These are phyloP conservation scores for Micrasema minimum DNA, from an alignment of 1,140 invertebrate species.

Conservation along the genomic window DNA sequence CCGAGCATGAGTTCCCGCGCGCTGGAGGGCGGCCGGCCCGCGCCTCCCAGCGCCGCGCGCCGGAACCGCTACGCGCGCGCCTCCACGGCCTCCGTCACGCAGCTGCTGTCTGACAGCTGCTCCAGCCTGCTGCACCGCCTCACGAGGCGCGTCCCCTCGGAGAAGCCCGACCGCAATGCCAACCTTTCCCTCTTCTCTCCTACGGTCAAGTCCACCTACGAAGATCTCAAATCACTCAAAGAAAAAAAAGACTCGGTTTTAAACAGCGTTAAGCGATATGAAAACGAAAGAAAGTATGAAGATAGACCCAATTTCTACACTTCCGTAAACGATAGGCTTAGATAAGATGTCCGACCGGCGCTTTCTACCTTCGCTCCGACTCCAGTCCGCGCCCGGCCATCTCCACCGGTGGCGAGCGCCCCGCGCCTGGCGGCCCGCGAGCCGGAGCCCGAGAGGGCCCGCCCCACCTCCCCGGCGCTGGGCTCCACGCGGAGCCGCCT, in stretches of 20 bases:
- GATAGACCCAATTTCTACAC: slow-evolving; percentile 59
- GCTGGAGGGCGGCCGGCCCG: slow-evolving; percentile 49
- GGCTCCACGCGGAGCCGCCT: slow-evolving; percentile 71
- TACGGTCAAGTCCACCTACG: slow-evolving; percentile 57
- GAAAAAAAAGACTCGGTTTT: slow-evolving; percentile 59
- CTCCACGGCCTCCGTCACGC: slow-evolving; percentile 83
- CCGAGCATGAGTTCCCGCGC: slow-evolving; percentile 48
- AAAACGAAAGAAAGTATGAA: slow-evolving; percentile 57
- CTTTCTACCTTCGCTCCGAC: slow-evolving; percentile 22
- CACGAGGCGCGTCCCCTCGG: slow-evolving; percentile 78
- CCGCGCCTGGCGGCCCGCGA: slow-evolving; percentile 58
- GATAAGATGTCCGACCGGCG: slow-evolving; percentile 43
- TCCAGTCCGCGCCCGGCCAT: slow-evolving; percentile 53
- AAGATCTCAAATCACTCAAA: slow-evolving; percentile 57
- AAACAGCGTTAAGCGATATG: slow-evolving; percentile 61
- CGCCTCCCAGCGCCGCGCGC: slow-evolving; percentile 61
- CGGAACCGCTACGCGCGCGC: slow-evolving; percentile 77
- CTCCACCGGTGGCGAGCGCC: slow-evolving; percentile 59
- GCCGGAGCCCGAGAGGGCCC: slow-evolving; percentile 57
- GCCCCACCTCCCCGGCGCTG: slow-evolving; percentile 54
- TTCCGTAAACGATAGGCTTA: slow-evolving; percentile 55
- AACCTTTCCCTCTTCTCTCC: slow-evolving; percentile 56
- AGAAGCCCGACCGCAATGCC: slow-evolving; percentile 57
- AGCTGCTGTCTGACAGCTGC: slow-evolving; percentile 85
- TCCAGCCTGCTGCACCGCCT: slow-evolving; percentile 83